phyloP scores from a whole-genome alignment of 2,797 vertebrate species.

The Dryobates pubescens region DNA sequence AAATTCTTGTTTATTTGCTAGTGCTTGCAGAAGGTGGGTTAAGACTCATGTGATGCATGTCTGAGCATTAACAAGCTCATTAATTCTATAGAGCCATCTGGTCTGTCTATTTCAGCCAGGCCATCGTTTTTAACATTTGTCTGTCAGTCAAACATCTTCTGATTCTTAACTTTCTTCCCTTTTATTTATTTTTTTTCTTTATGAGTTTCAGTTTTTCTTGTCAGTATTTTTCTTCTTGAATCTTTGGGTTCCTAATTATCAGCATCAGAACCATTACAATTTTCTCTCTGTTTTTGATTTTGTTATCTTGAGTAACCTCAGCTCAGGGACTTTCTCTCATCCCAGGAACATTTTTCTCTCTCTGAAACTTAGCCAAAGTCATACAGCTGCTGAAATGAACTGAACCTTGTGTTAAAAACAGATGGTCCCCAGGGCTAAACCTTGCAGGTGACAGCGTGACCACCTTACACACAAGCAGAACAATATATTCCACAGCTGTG shows the following conservation, averaged over 20 bases:
- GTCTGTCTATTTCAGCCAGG: background rate
- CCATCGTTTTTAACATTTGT: background rate
- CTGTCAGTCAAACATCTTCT: background rate
- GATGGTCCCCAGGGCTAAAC: background rate
- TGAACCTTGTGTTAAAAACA: background rate
- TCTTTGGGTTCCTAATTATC: background rate
- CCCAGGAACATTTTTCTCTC: background rate
- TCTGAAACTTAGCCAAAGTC: background rate
- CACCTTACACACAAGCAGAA: background rate
- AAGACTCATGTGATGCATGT: background rate
- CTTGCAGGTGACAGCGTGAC: background rate
- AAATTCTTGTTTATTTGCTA: background rate
- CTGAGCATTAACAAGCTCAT: background rate
- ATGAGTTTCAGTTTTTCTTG: background rate
- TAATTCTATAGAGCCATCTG: accelerated
- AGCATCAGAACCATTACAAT: background rate
- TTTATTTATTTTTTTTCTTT: background rate
- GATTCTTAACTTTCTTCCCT: background rate
- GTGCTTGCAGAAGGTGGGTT: background rate
- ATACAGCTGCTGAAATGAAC: background rate
- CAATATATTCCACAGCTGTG: background rate
- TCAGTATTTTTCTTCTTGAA: background rate
- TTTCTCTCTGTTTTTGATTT: background rate
- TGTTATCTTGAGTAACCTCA: background rate
- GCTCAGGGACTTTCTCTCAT: background rate